Evolutionary conservation across 1,140 invertebrate genomes (phyloP).

Genomic region (Helicoverpa armigera): DNA sequence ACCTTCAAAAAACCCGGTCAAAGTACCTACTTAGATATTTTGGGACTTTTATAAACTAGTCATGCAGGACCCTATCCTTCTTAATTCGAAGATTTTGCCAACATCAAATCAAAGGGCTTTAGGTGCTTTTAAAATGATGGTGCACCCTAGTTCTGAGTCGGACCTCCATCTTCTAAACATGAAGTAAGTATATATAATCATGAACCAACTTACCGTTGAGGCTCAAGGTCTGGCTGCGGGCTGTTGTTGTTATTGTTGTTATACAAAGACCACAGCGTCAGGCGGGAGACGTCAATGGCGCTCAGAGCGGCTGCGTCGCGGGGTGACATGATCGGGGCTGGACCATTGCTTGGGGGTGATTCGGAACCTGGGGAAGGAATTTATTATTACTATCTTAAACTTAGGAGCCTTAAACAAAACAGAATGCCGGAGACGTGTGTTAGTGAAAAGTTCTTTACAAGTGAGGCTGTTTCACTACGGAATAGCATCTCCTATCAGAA

Average conservation of each 20-base stretch:
- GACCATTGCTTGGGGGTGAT: slow-evolving; percentile 77
- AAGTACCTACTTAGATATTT: too few species aligned
- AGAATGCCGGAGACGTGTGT: neutral
- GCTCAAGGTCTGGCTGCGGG: slow-evolving; percentile 83
- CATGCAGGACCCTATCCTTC: too few species aligned
- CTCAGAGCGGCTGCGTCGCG: slow-evolving; percentile 88
- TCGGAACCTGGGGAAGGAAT: slow-evolving; percentile 73
- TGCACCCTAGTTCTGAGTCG: neutral
- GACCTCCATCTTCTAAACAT: neutral
- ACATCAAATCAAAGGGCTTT: too few species aligned
- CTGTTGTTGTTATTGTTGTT: slow-evolving; percentile 88
- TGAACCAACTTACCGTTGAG: slow-evolving; percentile 82
- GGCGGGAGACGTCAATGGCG: slow-evolving; percentile 91
- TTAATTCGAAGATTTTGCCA: too few species aligned
- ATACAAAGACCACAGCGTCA: slow-evolving; percentile 94
- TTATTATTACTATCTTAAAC: too few species aligned
- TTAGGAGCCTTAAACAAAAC: neutral
- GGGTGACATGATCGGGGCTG: slow-evolving; percentile 83
- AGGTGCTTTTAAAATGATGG: neutral
- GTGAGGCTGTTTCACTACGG: too few species aligned
- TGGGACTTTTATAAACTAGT: too few species aligned
- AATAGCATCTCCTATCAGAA: too few species aligned
- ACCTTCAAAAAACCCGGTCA: too few species aligned
- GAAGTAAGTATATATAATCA: neutral
- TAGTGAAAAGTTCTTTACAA: neutral